Base-by-base conservation (phyloP, 2,797 vertebrate genomes). In the Peromyscus melanophrys region DNA sequence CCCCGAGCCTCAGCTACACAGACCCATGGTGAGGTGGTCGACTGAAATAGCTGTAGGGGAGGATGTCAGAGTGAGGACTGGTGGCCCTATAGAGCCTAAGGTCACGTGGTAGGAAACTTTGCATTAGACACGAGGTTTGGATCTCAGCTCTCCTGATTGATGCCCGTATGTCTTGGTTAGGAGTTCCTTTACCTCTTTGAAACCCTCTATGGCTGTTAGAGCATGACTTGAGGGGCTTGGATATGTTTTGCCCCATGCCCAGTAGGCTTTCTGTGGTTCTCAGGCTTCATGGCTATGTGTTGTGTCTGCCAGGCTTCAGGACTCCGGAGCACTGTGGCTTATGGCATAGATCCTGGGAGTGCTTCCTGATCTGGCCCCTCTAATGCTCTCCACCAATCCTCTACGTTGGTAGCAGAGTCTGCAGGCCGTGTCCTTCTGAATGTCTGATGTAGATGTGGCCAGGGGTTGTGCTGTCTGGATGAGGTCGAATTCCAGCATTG, bases 1-100 rank as follows among this genome's bases (percentile, higher is more conserved):
- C 88, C 85, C 92, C 37, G 0, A 29, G 52, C 14, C 67, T 49
- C 92, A 46, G 96, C 63, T 61, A 55, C 81, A 86, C 88, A 92
- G 89, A 40, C 34, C 92, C 55, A 91, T 52, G 91, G 96, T 88
- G 96, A 98, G 96, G 95, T 37, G 65, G 96, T 75, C 75, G 61
- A 69, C 65, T 40, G 40, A 34, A 23, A 23, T 4, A 55, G 34
- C 80, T 6, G 1, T 10, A 25, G 65, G 63, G 31, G 27, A 52
- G 78, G 78, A 37, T 0, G 0, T 17, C 73, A n/a, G 65, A 3
- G 4, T 37, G 61, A 69, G 73, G 31, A 63, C 69, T 55, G 29
- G 63, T 4, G 29, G 7, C 43, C 46, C 57, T 0, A 2, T 16
- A 40, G 69, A 75, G 27, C 75, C 78, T 34, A 31, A 49, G 4